Conservation (phyloP, 2,888 invertebrate genomes). For the Eurytoma adleriae region DNA sequence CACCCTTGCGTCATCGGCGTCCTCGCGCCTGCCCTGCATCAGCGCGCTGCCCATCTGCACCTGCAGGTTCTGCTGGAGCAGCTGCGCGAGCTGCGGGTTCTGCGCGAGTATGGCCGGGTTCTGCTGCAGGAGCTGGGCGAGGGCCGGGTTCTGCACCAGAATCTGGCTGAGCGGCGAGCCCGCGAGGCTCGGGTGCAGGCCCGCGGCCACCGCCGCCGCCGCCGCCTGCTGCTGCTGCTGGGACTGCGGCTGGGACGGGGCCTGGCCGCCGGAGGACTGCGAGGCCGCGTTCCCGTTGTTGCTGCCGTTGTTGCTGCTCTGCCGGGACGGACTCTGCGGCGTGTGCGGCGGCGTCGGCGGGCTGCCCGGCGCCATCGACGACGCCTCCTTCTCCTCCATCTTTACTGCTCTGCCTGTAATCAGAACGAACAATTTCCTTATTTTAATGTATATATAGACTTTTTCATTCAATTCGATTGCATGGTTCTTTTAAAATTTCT, state of each 20-base stretch:
- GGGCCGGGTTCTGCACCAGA: constrained; percentile 71
- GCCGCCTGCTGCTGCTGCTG: constrained; percentile 49
- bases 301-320: constrained; percentile 56
- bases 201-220: constrained; percentile 39
- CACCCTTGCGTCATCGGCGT: constrained; percentile 70
- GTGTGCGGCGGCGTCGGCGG: constrained; percentile 75
- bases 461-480: no score
- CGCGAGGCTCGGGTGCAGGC: constrained; percentile 53
- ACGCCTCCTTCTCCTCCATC: constrained; percentile 72
- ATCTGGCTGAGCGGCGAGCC: constrained; percentile 72
- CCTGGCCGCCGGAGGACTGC: constrained; percentile 5
- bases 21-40: constrained; percentile 68
- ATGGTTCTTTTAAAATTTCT: no score
- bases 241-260: constrained; percentile 63
- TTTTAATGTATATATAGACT: no score
- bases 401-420: constrained; percentile 71
- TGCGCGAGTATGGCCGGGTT: constrained; percentile 72
- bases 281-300: neutral
- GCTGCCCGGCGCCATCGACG: constrained; percentile 74
- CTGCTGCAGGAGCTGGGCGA: constrained; percentile 72
- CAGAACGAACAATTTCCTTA: neutral
- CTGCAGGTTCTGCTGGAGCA: constrained; percentile 73
- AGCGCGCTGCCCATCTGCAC: constrained; percentile 73
- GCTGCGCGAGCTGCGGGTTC: constrained; percentile 72
- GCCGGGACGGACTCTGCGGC: constrained; percentile 73